Evolutionary conservation across 2,888 invertebrate genomes (phyloP).

Genomic region (Ommatoiulus sabulosus): DNA sequence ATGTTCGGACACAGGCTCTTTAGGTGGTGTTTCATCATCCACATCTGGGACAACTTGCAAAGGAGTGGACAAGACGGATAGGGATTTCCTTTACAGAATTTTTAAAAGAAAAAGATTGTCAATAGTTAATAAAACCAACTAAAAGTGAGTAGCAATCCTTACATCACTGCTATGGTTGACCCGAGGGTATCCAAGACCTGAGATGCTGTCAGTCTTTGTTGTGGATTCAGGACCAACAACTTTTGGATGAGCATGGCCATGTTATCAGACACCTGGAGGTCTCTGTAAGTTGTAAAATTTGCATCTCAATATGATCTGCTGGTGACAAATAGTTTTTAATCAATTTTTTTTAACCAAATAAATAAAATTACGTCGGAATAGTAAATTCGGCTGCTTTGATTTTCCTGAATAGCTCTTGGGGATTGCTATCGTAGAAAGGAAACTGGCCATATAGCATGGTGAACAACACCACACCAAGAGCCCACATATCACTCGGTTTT

Average conservation of each 20-base stretch:
- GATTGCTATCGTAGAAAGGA: slow-evolving; percentile 82
- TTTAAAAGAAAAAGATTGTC: slow-evolving; percentile 6
- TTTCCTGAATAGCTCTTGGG: slow-evolving; percentile 79
- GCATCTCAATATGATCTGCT: neutral
- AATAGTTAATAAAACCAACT: neutral
- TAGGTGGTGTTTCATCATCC: slow-evolving; percentile 53
- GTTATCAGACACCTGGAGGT: slow-evolving; percentile 74
- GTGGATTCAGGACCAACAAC: slow-evolving; percentile 77
- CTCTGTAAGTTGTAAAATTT: slow-evolving; percentile 66
- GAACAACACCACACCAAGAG: slow-evolving; percentile 81
- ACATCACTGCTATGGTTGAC: slow-evolving; percentile 67
- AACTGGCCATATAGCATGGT: slow-evolving; percentile 86
- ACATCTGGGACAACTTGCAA: slow-evolving; percentile 61
- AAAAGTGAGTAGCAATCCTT: slow-evolving; percentile 56
- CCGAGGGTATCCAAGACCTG: slow-evolving; percentile 73
- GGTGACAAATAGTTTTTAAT: neutral
- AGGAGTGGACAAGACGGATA: slow-evolving; percentile 51
- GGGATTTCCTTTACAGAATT: slow-evolving; percentile 30
- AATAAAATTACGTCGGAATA: slow-evolving; percentile 75
- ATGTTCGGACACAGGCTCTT: slow-evolving; percentile 12
- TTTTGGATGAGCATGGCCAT: slow-evolving; percentile 77
- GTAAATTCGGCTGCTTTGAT: slow-evolving; percentile 81
- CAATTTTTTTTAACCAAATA: no score
- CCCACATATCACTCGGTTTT: slow-evolving; percentile 88
- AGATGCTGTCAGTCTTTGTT: slow-evolving; percentile 75